Percentiles rank a stretch among this genome's conserved stretches.
phyloP scores from a whole-genome alignment of 2,797 vertebrate genomes.

The Anabacerthia variegaticeps region DNA sequence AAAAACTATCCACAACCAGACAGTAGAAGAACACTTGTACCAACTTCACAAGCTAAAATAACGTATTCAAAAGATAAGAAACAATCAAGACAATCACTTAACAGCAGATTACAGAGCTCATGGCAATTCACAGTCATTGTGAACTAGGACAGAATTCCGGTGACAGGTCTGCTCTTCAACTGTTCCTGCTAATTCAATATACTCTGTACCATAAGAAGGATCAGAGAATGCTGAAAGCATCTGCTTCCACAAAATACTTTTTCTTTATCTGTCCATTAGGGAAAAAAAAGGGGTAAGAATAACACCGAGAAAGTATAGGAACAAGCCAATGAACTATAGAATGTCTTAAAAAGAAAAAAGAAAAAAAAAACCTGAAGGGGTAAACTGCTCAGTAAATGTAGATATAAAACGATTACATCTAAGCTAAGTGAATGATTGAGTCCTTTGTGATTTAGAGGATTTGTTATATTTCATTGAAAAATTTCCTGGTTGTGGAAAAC shows the following conservation, averaged over 20 bases:
- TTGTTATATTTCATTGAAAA: constrained; percentile 60
- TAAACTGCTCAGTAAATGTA: background rate
- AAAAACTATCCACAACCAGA: background rate
- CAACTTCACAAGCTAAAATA: background rate
- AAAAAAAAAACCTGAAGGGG: accelerated
- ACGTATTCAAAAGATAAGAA: background rate
- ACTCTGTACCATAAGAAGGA: background rate
- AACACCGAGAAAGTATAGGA: background rate
- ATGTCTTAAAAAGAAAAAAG: too few species aligned
- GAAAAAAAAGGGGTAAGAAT: background rate
- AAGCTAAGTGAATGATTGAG: background rate
- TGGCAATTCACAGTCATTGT: background rate
- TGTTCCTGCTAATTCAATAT: background rate
- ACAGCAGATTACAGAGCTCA: background rate
- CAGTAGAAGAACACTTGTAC: background rate
- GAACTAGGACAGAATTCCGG: background rate
- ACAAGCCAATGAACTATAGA: background rate
- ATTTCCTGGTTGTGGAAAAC: constrained; percentile 35
- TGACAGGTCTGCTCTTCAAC: background rate
- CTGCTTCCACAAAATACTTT: background rate
- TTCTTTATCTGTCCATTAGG: background rate
- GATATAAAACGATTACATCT: background rate
- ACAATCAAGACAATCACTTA: background rate
- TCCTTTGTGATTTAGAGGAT: constrained; percentile 25
- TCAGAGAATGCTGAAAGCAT: background rate